Evolutionary conservation across 2,888 invertebrate species (phyloP).

Genomic region (Megalurothrips usitatus): DNA sequence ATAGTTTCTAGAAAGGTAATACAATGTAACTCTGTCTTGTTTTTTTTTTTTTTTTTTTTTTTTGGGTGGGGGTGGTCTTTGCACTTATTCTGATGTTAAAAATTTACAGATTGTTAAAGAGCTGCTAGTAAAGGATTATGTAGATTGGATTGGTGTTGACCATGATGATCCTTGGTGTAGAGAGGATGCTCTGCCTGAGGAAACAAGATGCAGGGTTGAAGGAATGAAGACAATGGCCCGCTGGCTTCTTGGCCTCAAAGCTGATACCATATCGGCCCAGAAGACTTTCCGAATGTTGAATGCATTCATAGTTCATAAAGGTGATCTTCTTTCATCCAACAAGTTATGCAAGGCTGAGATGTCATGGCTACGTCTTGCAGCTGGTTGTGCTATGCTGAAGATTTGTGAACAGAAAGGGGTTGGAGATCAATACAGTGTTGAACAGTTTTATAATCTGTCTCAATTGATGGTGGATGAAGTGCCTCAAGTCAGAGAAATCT

Average conservation of each 20-base stretch:
- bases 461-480: slow-evolving; percentile 76
- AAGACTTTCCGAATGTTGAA: slow-evolving; percentile 92
- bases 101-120: slow-evolving; percentile 80
- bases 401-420: slow-evolving; percentile 96
- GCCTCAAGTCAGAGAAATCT: slow-evolving; percentile 80
- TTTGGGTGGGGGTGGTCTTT: background rate
- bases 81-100: slow-evolving; percentile 28
- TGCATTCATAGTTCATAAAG: slow-evolving; percentile 89
- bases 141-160: slow-evolving; percentile 51
- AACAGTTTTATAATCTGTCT: slow-evolving; percentile 91
- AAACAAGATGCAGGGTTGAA: slow-evolving; percentile 85
- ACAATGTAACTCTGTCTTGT: background rate
- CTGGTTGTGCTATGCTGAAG: slow-evolving; percentile 94
- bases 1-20: slow-evolving; percentile 83
- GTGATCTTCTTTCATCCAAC: slow-evolving; percentile 64
- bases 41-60: slow-evolving; percentile 19
- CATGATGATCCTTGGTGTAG: slow-evolving; percentile 70
- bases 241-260: slow-evolving; percentile 88
- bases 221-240: slow-evolving; percentile 95
- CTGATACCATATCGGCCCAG: slow-evolving; percentile 80
- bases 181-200: slow-evolving; percentile 82
- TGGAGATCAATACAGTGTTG: slow-evolving; percentile 88
- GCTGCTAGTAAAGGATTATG: slow-evolving; percentile 75
- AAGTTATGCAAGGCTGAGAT: slow-evolving; percentile 74
- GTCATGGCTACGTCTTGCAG: slow-evolving; percentile 86